Conservation (phyloP, 2,888 invertebrate genomes). For the Leptinotarsa tumamoca region DNA sequence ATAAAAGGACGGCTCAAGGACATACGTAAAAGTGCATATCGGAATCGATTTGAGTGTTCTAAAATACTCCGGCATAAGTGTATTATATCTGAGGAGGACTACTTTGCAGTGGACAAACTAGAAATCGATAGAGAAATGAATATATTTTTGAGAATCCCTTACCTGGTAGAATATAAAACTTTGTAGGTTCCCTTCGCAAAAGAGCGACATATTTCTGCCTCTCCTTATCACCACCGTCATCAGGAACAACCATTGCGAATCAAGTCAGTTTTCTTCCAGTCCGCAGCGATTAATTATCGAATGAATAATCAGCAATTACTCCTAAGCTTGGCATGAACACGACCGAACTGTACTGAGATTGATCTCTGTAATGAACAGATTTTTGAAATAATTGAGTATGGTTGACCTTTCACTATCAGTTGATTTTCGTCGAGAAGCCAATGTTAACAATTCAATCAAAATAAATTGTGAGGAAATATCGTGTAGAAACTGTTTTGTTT, state of each 20-base stretch:
- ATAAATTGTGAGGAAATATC: constrained; percentile 6
- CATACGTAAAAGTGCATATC: no score
- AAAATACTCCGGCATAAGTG: no score
- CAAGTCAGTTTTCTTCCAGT: not conserved
- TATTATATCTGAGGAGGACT: no score
- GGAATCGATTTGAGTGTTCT: no score
- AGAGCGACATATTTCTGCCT: constrained; percentile 30
- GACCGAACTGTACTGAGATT: constrained; percentile 10
- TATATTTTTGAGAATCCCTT: not conserved
- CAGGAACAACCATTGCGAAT: not conserved
- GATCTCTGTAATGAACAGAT: not conserved
- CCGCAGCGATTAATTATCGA: no score
- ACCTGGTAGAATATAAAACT: constrained; percentile 35
- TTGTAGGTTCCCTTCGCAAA: constrained; percentile 33
- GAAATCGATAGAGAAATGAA: no score
- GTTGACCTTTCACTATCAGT: constrained; percentile 30
- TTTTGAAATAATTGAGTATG: constrained; percentile 27
- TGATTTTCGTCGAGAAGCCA: constrained; percentile 6
- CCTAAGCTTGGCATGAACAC: not conserved
- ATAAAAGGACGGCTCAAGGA: no score
- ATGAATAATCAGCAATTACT: not conserved
- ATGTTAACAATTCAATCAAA: not conserved
- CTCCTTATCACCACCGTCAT: not conserved
- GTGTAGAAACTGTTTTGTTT: constrained; percentile 1
- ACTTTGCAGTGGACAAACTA: no score